These are phyloP conservation scores for Fragum whitleyi DNA, from an alignment of 2,888 invertebrate genomes.

Conservation along the genomic window DNA sequence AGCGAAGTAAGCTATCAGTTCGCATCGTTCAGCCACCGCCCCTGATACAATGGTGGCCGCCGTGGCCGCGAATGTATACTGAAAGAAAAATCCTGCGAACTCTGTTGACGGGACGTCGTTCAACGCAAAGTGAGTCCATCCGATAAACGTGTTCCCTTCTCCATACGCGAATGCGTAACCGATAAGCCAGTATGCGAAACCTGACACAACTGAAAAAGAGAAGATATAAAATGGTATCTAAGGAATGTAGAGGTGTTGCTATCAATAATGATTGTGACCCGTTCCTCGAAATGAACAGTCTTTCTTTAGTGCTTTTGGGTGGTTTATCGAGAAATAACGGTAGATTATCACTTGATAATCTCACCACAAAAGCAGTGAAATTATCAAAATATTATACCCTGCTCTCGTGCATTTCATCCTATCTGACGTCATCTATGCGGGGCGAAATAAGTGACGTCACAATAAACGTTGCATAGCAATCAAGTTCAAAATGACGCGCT, in stretches of 20 bases:
- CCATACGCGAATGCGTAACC: conserved; percentile 76
- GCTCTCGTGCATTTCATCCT: no score
- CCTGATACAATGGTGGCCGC: conserved; percentile 87
- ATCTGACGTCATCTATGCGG: no score
- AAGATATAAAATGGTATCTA: no score
- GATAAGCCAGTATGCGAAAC: conserved; percentile 75
- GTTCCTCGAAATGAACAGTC: no score
- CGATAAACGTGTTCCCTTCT: conserved; percentile 83
- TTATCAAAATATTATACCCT: no score
- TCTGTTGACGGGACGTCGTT: conserved; percentile 62
- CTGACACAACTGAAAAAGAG: conserved; percentile 72
- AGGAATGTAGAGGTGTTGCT: not conserved
- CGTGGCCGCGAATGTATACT: conserved; percentile 87
- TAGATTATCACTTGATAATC: no score
- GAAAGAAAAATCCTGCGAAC: conserved; percentile 86
- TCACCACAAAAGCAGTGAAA: no score
- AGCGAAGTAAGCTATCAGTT: conserved; percentile 86
- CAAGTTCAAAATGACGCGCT: no score
- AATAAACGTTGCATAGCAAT: no score
- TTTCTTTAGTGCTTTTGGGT: no score
- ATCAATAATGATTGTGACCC: not conserved
- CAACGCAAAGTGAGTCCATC: conserved; percentile 80
- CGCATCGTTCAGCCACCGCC: conserved; percentile 87
- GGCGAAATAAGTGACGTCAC: no score
- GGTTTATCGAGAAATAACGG: no score